Conservation (phyloP, 2,113 vertebrate genomes). For the Porphyrio hochstetteri region DNA sequence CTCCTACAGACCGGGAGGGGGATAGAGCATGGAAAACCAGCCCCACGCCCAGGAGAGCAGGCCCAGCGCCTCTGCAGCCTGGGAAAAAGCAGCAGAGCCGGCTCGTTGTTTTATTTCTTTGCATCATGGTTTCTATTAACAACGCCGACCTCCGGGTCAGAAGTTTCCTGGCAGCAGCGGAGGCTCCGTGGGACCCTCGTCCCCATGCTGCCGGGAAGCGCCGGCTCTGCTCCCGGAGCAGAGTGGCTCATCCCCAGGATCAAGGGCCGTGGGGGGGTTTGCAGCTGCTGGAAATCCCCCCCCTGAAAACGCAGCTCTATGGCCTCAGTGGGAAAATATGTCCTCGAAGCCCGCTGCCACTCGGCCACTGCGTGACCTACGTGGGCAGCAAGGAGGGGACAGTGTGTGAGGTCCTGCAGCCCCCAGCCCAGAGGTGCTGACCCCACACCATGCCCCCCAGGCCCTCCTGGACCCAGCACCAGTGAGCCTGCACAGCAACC, state of each 20-base stretch:
- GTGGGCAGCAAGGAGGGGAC: background rate
- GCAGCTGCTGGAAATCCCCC: background rate
- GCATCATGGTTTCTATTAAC: background rate
- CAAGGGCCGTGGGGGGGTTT: rapidly evolving
- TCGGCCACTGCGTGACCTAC: rapidly evolving
- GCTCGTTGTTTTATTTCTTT: background rate
- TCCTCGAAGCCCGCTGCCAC: background rate
- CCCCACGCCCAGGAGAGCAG: background rate
- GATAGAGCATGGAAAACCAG: rapidly evolving
- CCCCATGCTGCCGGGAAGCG: background rate
- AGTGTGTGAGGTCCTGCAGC: rapidly evolving
- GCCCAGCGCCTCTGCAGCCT: background rate
- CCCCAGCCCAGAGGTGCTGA: background rate
- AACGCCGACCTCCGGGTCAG: background rate
- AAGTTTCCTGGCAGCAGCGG: background rate
- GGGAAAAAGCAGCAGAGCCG: background rate
- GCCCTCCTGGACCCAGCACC: background rate
- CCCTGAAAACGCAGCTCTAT: background rate
- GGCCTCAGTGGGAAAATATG: background rate
- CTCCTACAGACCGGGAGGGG: rapidly evolving
- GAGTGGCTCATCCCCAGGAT: background rate
- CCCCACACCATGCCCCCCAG: background rate
- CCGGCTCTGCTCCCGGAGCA: background rate
- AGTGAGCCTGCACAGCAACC: background rate
- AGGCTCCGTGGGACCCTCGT: background rate